A percentile compares a stretch with the other conserved stretches of the same genome.
These are phyloP conservation scores for Hipparchia sbordonii DNA, from an alignment of 2,888 invertebrate species.

Conservation along the genomic window DNA sequence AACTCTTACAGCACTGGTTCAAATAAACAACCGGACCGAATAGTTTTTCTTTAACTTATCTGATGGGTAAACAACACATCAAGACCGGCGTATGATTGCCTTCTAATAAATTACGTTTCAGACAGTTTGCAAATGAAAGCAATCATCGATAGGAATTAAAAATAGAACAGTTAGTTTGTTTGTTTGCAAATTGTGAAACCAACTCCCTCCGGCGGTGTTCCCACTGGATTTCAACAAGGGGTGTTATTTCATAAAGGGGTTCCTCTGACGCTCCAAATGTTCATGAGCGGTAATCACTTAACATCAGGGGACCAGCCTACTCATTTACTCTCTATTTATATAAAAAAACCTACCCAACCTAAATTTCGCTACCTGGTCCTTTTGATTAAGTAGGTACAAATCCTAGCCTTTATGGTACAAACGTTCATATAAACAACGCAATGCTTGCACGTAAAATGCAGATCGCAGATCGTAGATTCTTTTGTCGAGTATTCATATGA, in stretches of 20 bases:
- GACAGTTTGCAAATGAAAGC: constrained; percentile 6
- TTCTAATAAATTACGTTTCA: constrained; percentile 6
- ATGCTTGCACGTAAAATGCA: no score
- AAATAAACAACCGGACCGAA: constrained; percentile 32
- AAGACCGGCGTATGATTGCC: neutral
- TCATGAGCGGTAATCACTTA: no score
- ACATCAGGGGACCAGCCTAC: no score
- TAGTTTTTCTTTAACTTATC: constrained; percentile 18
- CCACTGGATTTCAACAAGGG: no score
- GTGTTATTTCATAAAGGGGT: no score
- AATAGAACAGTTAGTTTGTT: constrained; percentile 5
- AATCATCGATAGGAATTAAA: constrained; percentile 9
- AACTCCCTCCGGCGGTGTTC: no score
- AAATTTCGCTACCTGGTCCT: neutral
- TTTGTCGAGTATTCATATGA: no score
- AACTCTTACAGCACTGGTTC: constrained; percentile 45
- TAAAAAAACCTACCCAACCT: no score
- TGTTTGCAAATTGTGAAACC: neutral
- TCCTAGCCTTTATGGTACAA: no score
- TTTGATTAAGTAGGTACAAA: neutral
- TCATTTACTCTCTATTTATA: no score
- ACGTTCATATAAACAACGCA: neutral
- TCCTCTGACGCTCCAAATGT: no score
- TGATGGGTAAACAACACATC: constrained; percentile 5
- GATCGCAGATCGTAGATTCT: no score